Evolutionary conservation across 2,113 vertebrate species (phyloP), one percentile per base, ranked within the genome.

Genomic region (Mormyrus lacerda): DNA sequence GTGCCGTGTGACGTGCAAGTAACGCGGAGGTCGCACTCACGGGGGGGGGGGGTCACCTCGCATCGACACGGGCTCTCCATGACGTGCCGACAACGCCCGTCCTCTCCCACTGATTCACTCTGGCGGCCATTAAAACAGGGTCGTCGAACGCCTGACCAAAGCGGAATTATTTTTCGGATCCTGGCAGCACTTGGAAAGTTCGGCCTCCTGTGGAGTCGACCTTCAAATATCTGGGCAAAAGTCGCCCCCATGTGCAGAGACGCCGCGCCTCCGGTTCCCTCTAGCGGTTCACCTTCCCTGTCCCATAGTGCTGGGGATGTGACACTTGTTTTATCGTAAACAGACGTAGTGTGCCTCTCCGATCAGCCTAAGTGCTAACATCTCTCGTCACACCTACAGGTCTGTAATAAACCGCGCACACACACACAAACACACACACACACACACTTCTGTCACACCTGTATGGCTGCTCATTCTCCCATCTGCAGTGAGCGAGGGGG

Each of bases 391-490:
- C 39, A 39, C 24, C 19, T 21, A 24, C 39, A 83, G 42, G 44
- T 13, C 31, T 19, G 24, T 47, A 47, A 83, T 47, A 19, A 83
- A 5, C 3, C 69, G 31, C 65, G 35, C 48, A 27, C 76, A 83
- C 21, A 84, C 88, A 89, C 85, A 87, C 73, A 89, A 51, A 84
- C 76, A 89, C 88, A 84, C 21, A 58, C 58, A 85, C 51, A 87
- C 55, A 87, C n/a, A 87, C 86, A 21, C 8, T 31, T 24, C 73
- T 35, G 31, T 79, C 73, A 42, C 42, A 24, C 42, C 82, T 47
- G 39, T 47, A n/a, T 4, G 21, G 6, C 44, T 42, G 13, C 42
- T 47, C 79, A 24, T 47, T 47, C 39, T 45, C 7, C 44, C 42
- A n/a, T 47, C 39, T 19, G 39, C 44, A 42, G 79, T 1, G 8